Base-by-base conservation (phyloP, 2,113 vertebrate genomes). In the Xenopus laevis region DNA sequence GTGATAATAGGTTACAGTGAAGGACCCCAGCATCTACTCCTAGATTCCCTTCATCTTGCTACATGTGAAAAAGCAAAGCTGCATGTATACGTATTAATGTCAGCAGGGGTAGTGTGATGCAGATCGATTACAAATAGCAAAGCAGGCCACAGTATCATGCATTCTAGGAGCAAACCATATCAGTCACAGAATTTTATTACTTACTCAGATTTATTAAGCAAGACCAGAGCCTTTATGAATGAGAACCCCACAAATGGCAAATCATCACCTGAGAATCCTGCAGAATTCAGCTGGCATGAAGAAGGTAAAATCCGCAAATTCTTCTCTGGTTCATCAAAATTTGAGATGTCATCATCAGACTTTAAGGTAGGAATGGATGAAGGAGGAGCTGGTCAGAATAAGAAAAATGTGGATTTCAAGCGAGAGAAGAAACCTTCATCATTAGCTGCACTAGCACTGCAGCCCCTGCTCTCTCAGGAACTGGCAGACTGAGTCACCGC, bases 281-380 rank as follows among this genome's bases (percentile, higher is more conserved):
- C 83, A 82, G 89, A 86, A 89, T 83, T 92, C 92, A 94, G 87
- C 92, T 94, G 92, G 90, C 91, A 82, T 83, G 87, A 79, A 91
- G 91, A 87, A 91, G 94, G 92, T 88, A 93, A 91, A 90, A 86
- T 90, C 89, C 88, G 82, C 82, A 87, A 88, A 88, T 93, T 93
- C 90, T 92, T 92, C 88, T 94, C 91, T 85, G 95, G 87, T 91
- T 96, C 92, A 92, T 95, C 93, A 88, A 88, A 94, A 93, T 93
- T 85, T 85, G 89, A 94, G 89, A 91, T 94, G 91, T 95, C 97
- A 97, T 99, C 94, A 81, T 96, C 93, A 88, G 93, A 91, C 85
- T 88, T 89, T 89, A 93, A 89, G 82, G 91, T 91, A 86, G 92
- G 94, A 86, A 91, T 86, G 89, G 98, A 98, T 82, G 91, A 81